These are phyloP conservation scores for Clepsis dumicolana DNA, from an alignment of 2,888 invertebrate species.

Conservation along the genomic window DNA sequence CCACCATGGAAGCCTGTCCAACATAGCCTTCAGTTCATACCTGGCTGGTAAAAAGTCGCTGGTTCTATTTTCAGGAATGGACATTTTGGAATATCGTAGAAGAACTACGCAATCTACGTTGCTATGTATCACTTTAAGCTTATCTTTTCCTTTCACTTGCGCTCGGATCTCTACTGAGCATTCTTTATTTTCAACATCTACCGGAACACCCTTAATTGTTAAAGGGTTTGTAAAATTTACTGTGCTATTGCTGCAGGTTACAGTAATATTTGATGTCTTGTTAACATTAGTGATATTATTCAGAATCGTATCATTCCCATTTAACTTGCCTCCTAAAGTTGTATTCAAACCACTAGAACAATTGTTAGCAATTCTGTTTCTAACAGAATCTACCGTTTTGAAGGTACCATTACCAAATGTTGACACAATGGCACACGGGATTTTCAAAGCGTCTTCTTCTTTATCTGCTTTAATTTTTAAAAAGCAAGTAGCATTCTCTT, in stretches of 20 bases:
- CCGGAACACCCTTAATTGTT: slow-evolving; percentile 32
- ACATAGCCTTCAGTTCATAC: slow-evolving; percentile 41
- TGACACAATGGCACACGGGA: slow-evolving; percentile 48
- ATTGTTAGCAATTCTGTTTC: slow-evolving; percentile 8
- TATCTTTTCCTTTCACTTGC: slow-evolving; percentile 13
- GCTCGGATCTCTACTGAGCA: slow-evolving; percentile 44
- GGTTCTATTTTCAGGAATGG: slow-evolving; percentile 37
- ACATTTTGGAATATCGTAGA: slow-evolving; percentile 40
- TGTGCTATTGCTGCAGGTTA: slow-evolving; percentile 16
- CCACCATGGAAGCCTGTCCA: slow-evolving; percentile 47
- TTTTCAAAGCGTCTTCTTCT: slow-evolving; percentile 35
- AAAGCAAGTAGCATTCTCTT: slow-evolving; percentile 29
- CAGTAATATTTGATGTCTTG: neutral
- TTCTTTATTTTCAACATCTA: slow-evolving; percentile 37
- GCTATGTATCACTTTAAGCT: slow-evolving; percentile 21
- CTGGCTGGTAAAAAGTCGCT: slow-evolving; percentile 37
- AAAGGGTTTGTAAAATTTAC: slow-evolving; percentile 42
- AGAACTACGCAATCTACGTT: slow-evolving; percentile 41
- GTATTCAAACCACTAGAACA: slow-evolving; percentile 16
- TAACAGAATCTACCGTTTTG: neutral
- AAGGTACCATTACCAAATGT: slow-evolving; percentile 39
- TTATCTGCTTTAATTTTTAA: slow-evolving; percentile 31
- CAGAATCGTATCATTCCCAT: neutral
- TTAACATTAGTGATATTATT: neutral
- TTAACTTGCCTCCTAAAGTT: neutral